Base-by-base conservation (phyloP, 2,113 vertebrate species). In the Triplophysa siluroides region DNA sequence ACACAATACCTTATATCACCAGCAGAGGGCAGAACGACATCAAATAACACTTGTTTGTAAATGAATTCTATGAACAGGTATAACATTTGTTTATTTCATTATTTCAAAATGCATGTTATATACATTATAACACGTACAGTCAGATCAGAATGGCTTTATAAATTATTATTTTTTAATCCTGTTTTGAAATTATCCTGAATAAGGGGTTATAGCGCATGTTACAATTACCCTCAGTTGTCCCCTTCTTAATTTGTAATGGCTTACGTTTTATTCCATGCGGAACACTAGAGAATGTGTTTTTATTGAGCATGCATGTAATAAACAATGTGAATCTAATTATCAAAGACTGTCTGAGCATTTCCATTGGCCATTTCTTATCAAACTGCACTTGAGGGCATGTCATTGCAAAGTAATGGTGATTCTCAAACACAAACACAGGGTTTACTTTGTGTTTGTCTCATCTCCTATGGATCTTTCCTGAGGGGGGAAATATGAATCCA, bases 21-120 rank as follows among this genome's bases (percentile, higher is more conserved):
- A 73, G 54, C 38, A 73, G 71, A 60, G 33, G 33, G 71, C 71
- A 73, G n/a, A n/a, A 41, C 16, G 12, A 73, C 14, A 60, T 73
- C 33, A 21, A 13, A 50, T 12, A 14, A 3, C 14, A 50, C 4
- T 47, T 19, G 18, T 19, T 56, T 14, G 1, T 14, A 50, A 14
- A 13, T 50, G 1, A 50, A 4, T 50, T 13, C 47, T 50, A 14
- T 50, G 47, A 50, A 14, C 47, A 50, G 11, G 14, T 3, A 12
- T 50, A 7, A 7, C 33, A 38, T 38, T 38, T 38, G 33, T 38
- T 38, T 38, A 38, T 38, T 3, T 6, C 7, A 38, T 38, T 38
- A 38, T 38, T 38, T 38, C 6, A 38, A 38, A 38, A 38, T 6
- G 5, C 33, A 38, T 29, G 26, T 29, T 29, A 10, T 12, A 43